A percentile compares a stretch with the other conserved stretches of the same genome.
Conservation (phyloP, 2,797 vertebrate genomes). For the Syngnathus rostellatus region DNA sequence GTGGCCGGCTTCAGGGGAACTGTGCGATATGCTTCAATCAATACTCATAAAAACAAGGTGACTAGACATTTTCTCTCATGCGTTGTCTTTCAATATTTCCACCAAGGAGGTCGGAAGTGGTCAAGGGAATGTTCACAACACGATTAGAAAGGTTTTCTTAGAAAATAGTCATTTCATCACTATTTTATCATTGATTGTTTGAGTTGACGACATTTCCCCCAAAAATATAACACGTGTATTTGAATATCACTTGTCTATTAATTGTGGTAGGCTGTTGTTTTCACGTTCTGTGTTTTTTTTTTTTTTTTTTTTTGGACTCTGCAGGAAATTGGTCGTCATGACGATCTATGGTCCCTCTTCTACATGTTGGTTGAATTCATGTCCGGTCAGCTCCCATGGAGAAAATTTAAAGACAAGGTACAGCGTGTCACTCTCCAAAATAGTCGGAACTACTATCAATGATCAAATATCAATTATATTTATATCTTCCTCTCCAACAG, state of each 20-base stretch:
- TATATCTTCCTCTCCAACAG: constrained; percentile 49
- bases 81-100: constrained; percentile 30
- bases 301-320: constrained; percentile 11
- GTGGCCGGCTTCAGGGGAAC: constrained; percentile 96
- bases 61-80: constrained; percentile 18
- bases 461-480: not conserved
- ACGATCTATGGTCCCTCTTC: constrained; percentile 96
- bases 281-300: not conserved
- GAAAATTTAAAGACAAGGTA: constrained; percentile 99
- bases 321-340: constrained; percentile 96
- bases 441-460: not conserved
- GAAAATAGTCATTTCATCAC: no score
- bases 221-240: no score
- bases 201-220: no score
- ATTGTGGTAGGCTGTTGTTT: not conserved
- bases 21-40: constrained; percentile 93
- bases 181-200: no score
- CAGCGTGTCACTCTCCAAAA: constrained; percentile 10
- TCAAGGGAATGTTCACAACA: not conserved
- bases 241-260: not conserved
- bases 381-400: constrained; percentile 94
- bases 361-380: constrained; percentile 98
- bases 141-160: no score
- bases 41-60: constrained; percentile 95
- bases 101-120: not conserved